Evolutionary conservation across 1,140 invertebrate species (phyloP), one percentile per base, ranked within the genome.

Genomic region (Adoxophyes honmai): DNA sequence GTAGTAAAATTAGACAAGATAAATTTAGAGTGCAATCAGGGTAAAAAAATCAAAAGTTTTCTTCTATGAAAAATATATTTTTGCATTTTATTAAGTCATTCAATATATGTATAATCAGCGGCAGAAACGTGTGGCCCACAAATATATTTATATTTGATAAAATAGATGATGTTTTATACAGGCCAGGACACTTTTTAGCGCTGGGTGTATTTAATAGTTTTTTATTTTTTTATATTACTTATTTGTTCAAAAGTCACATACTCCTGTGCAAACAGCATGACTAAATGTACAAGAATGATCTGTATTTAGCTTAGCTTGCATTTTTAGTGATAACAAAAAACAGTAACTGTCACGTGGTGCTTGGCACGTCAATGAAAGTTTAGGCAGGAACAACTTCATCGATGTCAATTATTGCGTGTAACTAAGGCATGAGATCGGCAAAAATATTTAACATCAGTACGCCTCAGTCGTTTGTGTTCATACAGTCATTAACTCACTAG

Each of bases 351-450:
- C n/a, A 57, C 18, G 39, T 58, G 53, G 57, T 66, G 44, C 52
- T 34, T 34, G 57, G 37, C 21, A 11, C 11, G 42, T 7, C 21
- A 28, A 18, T 48, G 6, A 48, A 18, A 5, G 2, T 2, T 28
- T 21, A 48, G 42, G 42, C 42, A 48, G 21, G 21, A 14, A 14
- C n/a, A n/a, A 11, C 34, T 1, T 9, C 9, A 53, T 53, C 14
- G 11, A 1, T 35, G 34, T 53, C 34, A 53, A 35, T 9, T 52
- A 4, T 52, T 48, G 11, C 63, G 60, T 74, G 73, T 84, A 74
- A 78, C 74, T 78, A 85, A 81, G 73, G 79, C 81, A 85, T 85
- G 81, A 69, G 54, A 28, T 62, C 52, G 16, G 55, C 42, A 33
- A 39, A 59, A 34, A 52, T 38, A 16, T 56, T 58, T 48, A 59